Evolutionary conservation across 1,140 invertebrate genomes (phyloP), one percentile per base, ranked within the genome.

Genomic region (Drosophila equinoxialis): DNA sequence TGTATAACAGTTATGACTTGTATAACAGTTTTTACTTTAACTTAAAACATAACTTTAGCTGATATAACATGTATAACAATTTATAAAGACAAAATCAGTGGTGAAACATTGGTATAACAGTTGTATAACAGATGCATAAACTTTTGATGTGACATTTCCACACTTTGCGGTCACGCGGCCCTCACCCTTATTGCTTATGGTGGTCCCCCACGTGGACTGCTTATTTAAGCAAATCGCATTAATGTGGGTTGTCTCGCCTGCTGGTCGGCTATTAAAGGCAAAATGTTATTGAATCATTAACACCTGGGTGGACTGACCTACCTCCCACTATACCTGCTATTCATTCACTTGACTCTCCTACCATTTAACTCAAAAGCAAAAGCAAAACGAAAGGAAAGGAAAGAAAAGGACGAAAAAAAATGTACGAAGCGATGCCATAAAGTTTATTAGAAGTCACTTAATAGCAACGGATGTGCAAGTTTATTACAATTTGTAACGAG

Each of bases 201-300:
- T 5, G 30, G 30, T 5, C 30, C 4, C 35, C 35, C 35, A 10
- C 35, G 35, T 8, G 42, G 8, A 8, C 45, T 51, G 20, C 45
- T 51, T 51, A 51, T 51, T 48, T 51, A 51, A 23, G 45, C 45
- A 51, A 78, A 79, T 80, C 78, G 70, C 82, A 81, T 86, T 81
- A 79, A 81, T 86, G 82, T 80, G 73, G 76, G 72, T 68, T 85
- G 81, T 69, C 71, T 78, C 71, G 74, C 81, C 75, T 69, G 68
- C 81, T 77, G 67, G 48, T 48, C 65, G 59, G 72, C 79, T 71
- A 80, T 84, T 76, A 77, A 82, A 75, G 80, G 80, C 68, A 81
- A 51, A 89, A 89, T 84, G 84, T 89, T 89, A 89, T 89, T 89
- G 84, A 89, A 89, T 89, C 84, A 89, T 89, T 89, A 89, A 89